Percentiles rank a stretch among this genome's conserved stretches.
These are phyloP conservation scores for Natrix natrix DNA, from an alignment of 2,797 vertebrate genomes.

Conservation along the genomic window DNA sequence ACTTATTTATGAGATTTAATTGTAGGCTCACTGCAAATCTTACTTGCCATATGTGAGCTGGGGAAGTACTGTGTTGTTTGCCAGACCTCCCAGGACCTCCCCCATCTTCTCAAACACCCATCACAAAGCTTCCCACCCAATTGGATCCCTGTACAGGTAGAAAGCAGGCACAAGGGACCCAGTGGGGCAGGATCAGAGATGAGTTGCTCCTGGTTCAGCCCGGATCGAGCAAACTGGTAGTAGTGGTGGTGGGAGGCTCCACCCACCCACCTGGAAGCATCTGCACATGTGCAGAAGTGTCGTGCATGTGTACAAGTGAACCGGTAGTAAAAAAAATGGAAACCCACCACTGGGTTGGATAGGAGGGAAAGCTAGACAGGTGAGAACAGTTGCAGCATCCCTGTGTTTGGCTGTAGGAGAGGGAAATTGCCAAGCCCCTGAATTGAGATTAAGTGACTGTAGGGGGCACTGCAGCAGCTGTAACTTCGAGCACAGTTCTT, in stretches of 20 bases:
- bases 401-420: background rate
- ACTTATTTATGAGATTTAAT: background rate
- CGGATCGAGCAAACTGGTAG: too few species aligned
- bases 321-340: too few species aligned
- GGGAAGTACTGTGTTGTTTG: background rate
- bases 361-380: background rate
- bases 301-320: too few species aligned
- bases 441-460: background rate
- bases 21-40: background rate
- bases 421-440: background rate
- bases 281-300: too few species aligned
- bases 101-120: background rate
- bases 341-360: too few species aligned
- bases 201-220: too few species aligned
- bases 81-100: background rate
- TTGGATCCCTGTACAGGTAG: background rate
- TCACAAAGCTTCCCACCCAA: background rate
- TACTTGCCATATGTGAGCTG: background rate
- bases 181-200: background rate
- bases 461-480: background rate
- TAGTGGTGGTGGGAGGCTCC: too few species aligned
- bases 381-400: background rate
- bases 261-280: too few species aligned
- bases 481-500: background rate
- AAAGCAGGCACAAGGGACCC: background rate